Evolutionary conservation across 2,888 invertebrate species (phyloP).

Genomic region (Cerastis rubricosa): DNA sequence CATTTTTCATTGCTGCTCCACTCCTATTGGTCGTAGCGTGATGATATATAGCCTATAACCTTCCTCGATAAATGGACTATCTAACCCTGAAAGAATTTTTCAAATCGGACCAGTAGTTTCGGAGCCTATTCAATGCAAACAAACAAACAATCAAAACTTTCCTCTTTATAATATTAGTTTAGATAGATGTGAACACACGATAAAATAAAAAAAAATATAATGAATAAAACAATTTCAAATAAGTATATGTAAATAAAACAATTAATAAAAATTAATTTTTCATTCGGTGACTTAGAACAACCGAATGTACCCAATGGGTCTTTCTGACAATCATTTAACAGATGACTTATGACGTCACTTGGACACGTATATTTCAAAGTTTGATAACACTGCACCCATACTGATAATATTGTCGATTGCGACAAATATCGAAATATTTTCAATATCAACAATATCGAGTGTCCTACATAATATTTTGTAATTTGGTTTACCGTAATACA

Average conservation of each 20-base stretch:
- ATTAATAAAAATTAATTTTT: no score
- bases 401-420: constrained; percentile 34
- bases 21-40: no score
- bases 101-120: no score
- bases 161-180: no score
- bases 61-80: no score
- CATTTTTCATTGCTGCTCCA: no score
- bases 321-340: constrained; percentile 20
- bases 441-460: constrained; percentile 14
- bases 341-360: constrained; percentile 24
- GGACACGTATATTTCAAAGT: not conserved
- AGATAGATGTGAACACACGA: not conserved
- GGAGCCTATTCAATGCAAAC: no score
- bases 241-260: no score
- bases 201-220: not conserved
- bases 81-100: no score
- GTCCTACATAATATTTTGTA: constrained; percentile 37
- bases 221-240: no score
- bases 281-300: not conserved
- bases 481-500: constrained; percentile 13
- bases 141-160: no score
- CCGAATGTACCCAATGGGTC: not conserved
- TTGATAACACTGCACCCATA: constrained; percentile 1
- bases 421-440: constrained; percentile 20
- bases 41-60: no score